phyloP scores from a whole-genome alignment of 2,113 vertebrate genomes.

The Brachyhypopomus occidentalis region DNA sequence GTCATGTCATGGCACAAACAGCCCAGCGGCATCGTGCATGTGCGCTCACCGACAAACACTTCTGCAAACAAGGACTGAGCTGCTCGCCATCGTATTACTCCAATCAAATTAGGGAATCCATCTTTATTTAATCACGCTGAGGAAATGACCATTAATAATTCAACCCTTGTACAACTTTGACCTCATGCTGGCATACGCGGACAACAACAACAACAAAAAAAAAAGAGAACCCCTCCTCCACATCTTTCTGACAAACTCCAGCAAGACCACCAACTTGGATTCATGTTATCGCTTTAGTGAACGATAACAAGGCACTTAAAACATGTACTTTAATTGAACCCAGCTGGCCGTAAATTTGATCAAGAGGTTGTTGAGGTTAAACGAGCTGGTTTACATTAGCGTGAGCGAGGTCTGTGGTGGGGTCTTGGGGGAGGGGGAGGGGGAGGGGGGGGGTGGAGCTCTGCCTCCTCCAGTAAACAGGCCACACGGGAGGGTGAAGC shows the following conservation, averaged over 20 bases:
- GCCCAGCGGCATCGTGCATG: not conserved
- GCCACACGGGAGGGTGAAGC: slow-evolving; percentile 11
- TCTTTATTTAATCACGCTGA: slow-evolving; percentile 41
- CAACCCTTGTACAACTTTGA: slow-evolving; percentile 26
- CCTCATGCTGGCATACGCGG: slow-evolving; percentile 19
- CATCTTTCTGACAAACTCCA: slow-evolving; percentile 19
- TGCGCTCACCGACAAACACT: not conserved
- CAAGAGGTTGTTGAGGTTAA: slow-evolving; percentile 48
- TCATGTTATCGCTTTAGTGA: slow-evolving; percentile 54
- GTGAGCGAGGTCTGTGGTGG: slow-evolving; percentile 35
- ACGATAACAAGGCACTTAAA: slow-evolving; percentile 51
- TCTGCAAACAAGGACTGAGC: slow-evolving; percentile 15
- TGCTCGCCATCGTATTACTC: slow-evolving; percentile 22
- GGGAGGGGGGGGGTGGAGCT: not conserved
- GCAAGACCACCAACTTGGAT: slow-evolving; percentile 40
- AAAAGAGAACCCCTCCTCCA: not conserved
- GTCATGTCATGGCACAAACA: slow-evolving; percentile 4
- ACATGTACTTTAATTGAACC: slow-evolving; percentile 42
- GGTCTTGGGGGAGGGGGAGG: slow-evolving; percentile 27
- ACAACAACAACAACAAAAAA: too few species aligned
- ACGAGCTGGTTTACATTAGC: slow-evolving; percentile 44
- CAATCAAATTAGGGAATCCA: slow-evolving; percentile 46
- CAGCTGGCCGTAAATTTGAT: slow-evolving; percentile 49
- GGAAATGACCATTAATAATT: slow-evolving; percentile 52
- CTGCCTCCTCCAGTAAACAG: slow-evolving; percentile 38